Conservation (phyloP, 2,888 invertebrate species). For the Erebia aethiops region DNA sequence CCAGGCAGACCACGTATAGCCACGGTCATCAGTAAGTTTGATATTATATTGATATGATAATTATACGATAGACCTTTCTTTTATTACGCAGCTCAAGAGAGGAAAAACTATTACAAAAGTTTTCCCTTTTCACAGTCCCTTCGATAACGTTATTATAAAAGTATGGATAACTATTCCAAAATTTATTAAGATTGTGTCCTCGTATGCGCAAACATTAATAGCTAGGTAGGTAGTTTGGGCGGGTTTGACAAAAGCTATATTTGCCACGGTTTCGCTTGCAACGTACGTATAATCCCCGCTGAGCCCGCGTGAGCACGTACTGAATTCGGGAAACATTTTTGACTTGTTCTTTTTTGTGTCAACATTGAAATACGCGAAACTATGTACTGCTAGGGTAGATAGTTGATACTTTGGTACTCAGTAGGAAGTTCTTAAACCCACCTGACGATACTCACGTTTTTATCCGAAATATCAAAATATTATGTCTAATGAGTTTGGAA, state of each 20-base stretch:
- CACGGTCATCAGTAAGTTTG: too few relatives aligned
- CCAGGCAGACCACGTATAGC: too few relatives aligned
- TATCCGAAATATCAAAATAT: too few relatives aligned
- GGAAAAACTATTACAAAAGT: slow-evolving; percentile 31
- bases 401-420: neutral
- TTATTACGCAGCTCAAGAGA: slow-evolving; percentile 22
- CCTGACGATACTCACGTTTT: neutral
- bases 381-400: neutral
- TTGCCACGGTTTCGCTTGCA: slow-evolving; percentile 37
- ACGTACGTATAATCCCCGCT: slow-evolving; percentile 49
- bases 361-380: slow-evolving; percentile 22
- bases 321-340: slow-evolving; percentile 31
- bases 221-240: slow-evolving; percentile 3
- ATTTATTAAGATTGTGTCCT: slow-evolving; percentile 32
- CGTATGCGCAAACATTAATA: slow-evolving; percentile 35
- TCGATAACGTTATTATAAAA: slow-evolving; percentile 35
- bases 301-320: slow-evolving; percentile 43
- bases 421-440: neutral
- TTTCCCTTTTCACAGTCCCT: slow-evolving; percentile 25
- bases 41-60: too few relatives aligned
- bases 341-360: slow-evolving; percentile 34
- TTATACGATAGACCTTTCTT: slow-evolving; percentile 9
- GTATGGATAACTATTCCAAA: slow-evolving; percentile 31
- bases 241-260: slow-evolving; percentile 40
- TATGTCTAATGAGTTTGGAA: too few relatives aligned